These are phyloP conservation scores for Cydia amplana DNA, from an alignment of 1,140 invertebrate genomes.

Conservation along the genomic window DNA sequence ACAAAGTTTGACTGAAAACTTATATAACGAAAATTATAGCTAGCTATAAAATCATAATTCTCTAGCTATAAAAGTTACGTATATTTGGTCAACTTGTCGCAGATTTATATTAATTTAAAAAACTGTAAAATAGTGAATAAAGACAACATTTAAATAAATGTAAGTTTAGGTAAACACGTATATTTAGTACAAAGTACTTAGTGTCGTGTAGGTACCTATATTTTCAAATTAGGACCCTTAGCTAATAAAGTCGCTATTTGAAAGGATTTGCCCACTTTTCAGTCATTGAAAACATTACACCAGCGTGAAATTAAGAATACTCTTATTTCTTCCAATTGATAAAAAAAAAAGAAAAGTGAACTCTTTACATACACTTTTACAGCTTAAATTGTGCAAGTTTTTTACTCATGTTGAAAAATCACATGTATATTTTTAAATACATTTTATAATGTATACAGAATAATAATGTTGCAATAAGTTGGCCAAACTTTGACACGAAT, in stretches of 20 bases:
- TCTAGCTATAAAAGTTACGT: neutral
- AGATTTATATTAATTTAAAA: neutral
- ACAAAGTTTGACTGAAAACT: neutral
- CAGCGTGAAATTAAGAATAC: too few species aligned
- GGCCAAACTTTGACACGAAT: conserved; percentile 42
- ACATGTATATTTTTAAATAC: neutral
- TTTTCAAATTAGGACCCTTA: too few species aligned
- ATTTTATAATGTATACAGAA: neutral
- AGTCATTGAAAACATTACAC: too few species aligned
- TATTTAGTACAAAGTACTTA: too few species aligned
- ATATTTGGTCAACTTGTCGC: conserved; percentile 16
- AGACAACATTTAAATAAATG: neutral
- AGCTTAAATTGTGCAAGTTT: too few species aligned
- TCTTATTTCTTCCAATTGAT: too few species aligned
- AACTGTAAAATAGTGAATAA: neutral
- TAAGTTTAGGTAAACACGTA: too few species aligned
- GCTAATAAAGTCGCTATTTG: too few species aligned
- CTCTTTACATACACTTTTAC: too few species aligned
- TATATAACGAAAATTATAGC: neutral
- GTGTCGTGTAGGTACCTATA: too few species aligned
- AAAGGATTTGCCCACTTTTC: too few species aligned
- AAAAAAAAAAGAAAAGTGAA: too few species aligned
- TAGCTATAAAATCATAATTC: neutral
- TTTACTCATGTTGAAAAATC: neutral
- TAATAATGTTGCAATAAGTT: conserved; percentile 30